Evolutionary conservation across 2,113 vertebrate genomes (phyloP).

Genomic region (Oryzias woworae): DNA sequence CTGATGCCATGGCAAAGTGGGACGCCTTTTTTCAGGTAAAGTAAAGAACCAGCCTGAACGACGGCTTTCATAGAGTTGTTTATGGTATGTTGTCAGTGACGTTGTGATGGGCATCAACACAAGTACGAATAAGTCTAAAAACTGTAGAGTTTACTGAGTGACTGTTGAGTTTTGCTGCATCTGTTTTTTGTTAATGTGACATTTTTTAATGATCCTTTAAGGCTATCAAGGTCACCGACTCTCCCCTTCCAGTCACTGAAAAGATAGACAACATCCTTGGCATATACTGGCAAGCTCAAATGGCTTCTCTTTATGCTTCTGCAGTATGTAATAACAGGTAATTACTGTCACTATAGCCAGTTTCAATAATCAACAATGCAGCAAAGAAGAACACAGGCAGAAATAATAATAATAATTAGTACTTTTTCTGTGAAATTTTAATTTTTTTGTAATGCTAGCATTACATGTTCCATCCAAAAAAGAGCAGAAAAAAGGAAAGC

Average conservation of each 20-base stretch:
- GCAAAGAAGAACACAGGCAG: background rate
- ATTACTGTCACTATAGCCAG: background rate
- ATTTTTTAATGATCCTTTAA: slow-evolving; percentile 18
- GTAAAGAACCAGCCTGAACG: background rate
- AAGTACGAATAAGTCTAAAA: background rate
- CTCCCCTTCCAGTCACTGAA: slow-evolving; percentile 43
- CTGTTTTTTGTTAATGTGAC: background rate
- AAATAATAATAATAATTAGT: background rate
- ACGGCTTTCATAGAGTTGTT: too few species aligned
- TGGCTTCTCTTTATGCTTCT: slow-evolving; percentile 41
- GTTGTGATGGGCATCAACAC: background rate
- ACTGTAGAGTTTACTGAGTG: background rate
- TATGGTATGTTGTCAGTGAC: background rate
- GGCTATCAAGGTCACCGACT: slow-evolving; percentile 51
- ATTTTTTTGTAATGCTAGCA: too few species aligned
- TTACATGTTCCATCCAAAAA: too few species aligned
- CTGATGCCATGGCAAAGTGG: slow-evolving; percentile 69
- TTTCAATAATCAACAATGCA: background rate
- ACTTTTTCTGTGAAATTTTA: too few species aligned
- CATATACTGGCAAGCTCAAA: slow-evolving; percentile 60
- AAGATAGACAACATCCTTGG: slow-evolving; percentile 69
- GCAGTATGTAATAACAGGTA: slow-evolving; percentile 56
- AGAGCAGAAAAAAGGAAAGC: too few species aligned
- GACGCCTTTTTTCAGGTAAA: slow-evolving; percentile 64
- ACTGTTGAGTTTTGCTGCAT: background rate